phyloP scores from a whole-genome alignment of 2,797 vertebrate species.

The Macrochelys suwanniensis region DNA sequence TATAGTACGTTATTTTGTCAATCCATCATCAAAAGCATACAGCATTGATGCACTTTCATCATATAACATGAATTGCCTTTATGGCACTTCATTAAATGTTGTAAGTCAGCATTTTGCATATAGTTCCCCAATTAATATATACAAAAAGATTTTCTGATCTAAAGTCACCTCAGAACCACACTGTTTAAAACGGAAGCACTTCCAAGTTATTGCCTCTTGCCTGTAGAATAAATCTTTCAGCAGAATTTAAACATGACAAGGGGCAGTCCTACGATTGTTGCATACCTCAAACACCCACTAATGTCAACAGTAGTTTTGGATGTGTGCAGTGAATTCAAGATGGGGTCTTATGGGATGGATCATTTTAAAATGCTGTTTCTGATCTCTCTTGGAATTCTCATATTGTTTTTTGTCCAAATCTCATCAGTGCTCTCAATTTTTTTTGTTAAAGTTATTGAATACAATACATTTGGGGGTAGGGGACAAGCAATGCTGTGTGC shows the following conservation, averaged over 20 bases:
- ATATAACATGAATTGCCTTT: constrained; percentile 64
- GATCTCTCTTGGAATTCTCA: background rate
- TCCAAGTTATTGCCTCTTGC: background rate
- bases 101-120: constrained; percentile 57
- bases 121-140: constrained; percentile 34
- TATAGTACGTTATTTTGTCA: constrained; percentile 61
- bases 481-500: no score
- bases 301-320: background rate
- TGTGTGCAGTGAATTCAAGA: background rate
- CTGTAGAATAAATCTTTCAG: background rate
- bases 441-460: background rate
- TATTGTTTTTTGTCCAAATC: background rate
- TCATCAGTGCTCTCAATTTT: background rate
- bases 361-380: background rate
- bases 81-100: constrained; percentile 70
- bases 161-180: background rate
- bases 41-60: constrained; percentile 21
- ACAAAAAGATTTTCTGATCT: background rate
- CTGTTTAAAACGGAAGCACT: background rate
- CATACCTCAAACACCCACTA: background rate
- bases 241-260: constrained; percentile 27
- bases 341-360: background rate
- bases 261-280: constrained; percentile 24
- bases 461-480: no score
- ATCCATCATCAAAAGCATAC: constrained; percentile 55